Conservation (phyloP, 2,888 invertebrate genomes). For the Catocala sponsa region DNA sequence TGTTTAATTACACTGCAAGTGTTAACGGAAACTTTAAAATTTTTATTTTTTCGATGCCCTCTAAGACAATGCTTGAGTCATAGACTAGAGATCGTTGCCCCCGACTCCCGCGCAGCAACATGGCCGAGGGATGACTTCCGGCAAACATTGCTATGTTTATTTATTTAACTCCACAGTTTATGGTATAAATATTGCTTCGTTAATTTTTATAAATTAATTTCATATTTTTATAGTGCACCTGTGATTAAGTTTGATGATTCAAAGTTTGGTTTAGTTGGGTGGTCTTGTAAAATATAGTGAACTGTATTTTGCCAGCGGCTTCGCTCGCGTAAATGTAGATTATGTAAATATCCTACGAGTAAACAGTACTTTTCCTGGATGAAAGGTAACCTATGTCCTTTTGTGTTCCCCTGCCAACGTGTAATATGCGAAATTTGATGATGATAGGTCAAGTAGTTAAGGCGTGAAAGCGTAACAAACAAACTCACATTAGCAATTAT, state of each 20-base stretch:
- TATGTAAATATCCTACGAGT: too few relatives aligned
- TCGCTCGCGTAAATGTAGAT: too few relatives aligned
- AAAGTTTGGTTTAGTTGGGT: background rate
- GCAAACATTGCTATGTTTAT: constrained; percentile 51
- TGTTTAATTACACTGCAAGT: background rate
- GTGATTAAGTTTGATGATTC: constrained; percentile 1
- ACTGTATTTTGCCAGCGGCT: too few relatives aligned
- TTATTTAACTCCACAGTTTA: constrained; percentile 50
- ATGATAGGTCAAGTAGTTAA: too few relatives aligned
- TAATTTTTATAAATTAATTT: constrained; percentile 28
- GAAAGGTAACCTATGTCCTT: too few relatives aligned
- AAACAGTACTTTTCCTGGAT: too few relatives aligned
- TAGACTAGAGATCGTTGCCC: constrained; percentile 72
- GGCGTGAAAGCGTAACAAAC: too few relatives aligned
- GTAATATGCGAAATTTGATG: too few relatives aligned
- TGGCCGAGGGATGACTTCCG: constrained; percentile 61
- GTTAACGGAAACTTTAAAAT: constrained; percentile 31
- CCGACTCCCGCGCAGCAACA: constrained; percentile 76
- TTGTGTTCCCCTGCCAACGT: too few relatives aligned
- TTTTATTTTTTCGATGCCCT: constrained; percentile 34
- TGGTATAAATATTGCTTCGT: constrained; percentile 21
- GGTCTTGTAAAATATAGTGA: background rate
- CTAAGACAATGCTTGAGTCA: constrained; percentile 71
- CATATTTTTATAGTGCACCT: constrained; percentile 21
- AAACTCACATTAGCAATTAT: too few relatives aligned